Evolutionary conservation across 2,888 invertebrate genomes (phyloP).

Genomic region (Meliscaeva auricollis): DNA sequence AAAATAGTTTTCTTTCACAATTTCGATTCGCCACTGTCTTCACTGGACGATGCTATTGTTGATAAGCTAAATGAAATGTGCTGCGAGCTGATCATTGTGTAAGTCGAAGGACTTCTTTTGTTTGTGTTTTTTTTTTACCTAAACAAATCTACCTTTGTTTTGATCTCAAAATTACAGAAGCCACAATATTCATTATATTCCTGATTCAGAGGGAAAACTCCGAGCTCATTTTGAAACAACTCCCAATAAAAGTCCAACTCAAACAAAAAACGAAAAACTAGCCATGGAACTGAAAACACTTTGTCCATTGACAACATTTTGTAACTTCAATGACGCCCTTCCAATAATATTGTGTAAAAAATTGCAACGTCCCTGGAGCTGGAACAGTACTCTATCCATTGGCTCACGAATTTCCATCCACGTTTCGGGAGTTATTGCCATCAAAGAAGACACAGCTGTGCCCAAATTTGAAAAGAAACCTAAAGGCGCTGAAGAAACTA

Average conservation of each 20-base stretch:
- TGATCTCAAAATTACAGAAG: conserved; percentile 77
- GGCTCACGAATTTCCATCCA: conserved; percentile 87
- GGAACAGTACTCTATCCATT: conserved; percentile 88
- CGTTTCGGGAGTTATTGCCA: conserved; percentile 86
- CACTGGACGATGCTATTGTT: conserved; percentile 85
- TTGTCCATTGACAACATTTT: conserved; percentile 81
- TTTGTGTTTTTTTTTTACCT: not conserved
- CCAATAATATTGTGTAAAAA: conserved; percentile 86
- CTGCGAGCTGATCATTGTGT: conserved; percentile 88
- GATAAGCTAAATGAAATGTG: conserved; percentile 85
- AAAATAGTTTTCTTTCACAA: conserved; percentile 89
- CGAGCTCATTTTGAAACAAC: conserved; percentile 78
- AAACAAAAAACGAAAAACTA: conserved; percentile 84
- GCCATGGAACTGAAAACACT: conserved; percentile 81
- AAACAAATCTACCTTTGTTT: not conserved
- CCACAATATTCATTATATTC: conserved; percentile 81
- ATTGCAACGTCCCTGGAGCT: conserved; percentile 85
- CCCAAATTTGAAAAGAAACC: conserved; percentile 82
- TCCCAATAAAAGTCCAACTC: conserved; percentile 73
- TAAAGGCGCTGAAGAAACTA: conserved; percentile 83
- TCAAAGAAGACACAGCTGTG: conserved; percentile 84
- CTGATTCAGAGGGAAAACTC: conserved; percentile 80
- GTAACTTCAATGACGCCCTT: conserved; percentile 87
- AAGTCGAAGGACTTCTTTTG: conserved; percentile 71
- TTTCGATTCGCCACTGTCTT: conserved; percentile 85